These are phyloP conservation scores for Aplochiton taeniatus DNA, from an alignment of 2,797 vertebrate genomes.

Conservation along the genomic window DNA sequence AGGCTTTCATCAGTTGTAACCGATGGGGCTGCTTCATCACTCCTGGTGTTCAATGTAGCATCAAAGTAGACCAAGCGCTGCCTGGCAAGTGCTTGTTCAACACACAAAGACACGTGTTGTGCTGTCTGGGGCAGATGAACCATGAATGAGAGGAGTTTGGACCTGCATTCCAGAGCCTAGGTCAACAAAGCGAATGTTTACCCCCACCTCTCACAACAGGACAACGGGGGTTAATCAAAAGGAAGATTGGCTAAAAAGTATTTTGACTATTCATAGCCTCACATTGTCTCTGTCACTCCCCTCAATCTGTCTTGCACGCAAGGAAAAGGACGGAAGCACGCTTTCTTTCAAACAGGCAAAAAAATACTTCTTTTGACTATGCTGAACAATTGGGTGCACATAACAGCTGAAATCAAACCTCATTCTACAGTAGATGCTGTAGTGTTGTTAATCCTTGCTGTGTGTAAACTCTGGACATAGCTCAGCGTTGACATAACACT, in stretches of 20 bases:
- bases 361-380: slow-evolving; percentile 56
- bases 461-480: slow-evolving; percentile 15
- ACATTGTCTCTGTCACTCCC: slow-evolving; percentile 21
- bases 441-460: slow-evolving; percentile 1
- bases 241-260: slow-evolving; percentile 43
- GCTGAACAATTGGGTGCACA: slow-evolving; percentile 17
- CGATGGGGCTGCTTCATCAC: no score
- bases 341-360: slow-evolving; percentile 36
- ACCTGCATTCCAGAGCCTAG: slow-evolving; percentile 40
- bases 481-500: slow-evolving; percentile 27
- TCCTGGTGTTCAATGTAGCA: no score
- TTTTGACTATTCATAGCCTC: slow-evolving; percentile 26
- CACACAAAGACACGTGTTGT: slow-evolving; percentile 24
- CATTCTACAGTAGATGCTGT: no score
- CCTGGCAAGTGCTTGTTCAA: slow-evolving; percentile 2
- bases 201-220: slow-evolving; percentile 22
- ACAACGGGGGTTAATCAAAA: slow-evolving; percentile 46
- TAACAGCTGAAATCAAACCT: slow-evolving; percentile 18
- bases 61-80: neutral
- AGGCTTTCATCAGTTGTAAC: no score
- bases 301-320: slow-evolving; percentile 22
- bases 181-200: slow-evolving; percentile 46
- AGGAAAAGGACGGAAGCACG: slow-evolving; percentile 7
- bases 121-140: slow-evolving; percentile 23
- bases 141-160: slow-evolving; percentile 46